Evolutionary conservation across 2,797 vertebrate genomes (phyloP), one percentile per base, ranked within the genome.

Genomic region (Notolabrus celidotus): DNA sequence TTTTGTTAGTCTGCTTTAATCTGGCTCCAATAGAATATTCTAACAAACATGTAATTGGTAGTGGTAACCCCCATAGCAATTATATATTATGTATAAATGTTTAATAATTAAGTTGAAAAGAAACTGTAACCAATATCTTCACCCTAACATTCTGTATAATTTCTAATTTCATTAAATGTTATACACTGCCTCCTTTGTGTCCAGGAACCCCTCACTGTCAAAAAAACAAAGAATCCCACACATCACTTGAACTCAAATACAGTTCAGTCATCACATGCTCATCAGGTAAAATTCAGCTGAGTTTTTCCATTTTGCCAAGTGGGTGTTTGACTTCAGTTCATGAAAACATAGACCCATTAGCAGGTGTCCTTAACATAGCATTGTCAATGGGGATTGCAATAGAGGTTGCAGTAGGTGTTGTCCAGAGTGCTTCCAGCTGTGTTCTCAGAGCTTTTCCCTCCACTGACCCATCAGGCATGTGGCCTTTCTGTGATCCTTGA

Each of bases 371-470:
- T 17, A 23, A 3, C 3, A 19, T 4, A 23, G 10, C 22, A 42
- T 42, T 27, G 15, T 67, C 60, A 39, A 38, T 25, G 9, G 41
- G 50, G 1, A 17, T 14, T 36, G 34, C 34, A 36, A 15, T 23
- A 11, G 10, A 22, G 23, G 19, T 15, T 10, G 11, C 31, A 39
- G 4, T 3, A 25, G 27, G 12, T 23, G 46, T 11, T 31, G 25
- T 57, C 43, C 27, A 50, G 34, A 22, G 34, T 36, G 19, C 19
- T 54, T 38, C 52, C 34, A 2, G 23, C 38, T 59, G 55, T 59
- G 64, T 17, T 20, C 10, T 1, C 19, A n/a, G 11, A 60, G 25
- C 23, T 19, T 31, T 29, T 50, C 20, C 63, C 7, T 38, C 14
- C 4, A 4, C 43, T 63, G 16, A 56, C 52, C 51, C 23, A n/a